Evolutionary conservation across 2,113 vertebrate genomes (phyloP), one percentile per base, ranked within the genome.

Genomic region (Silurus asotus): DNA sequence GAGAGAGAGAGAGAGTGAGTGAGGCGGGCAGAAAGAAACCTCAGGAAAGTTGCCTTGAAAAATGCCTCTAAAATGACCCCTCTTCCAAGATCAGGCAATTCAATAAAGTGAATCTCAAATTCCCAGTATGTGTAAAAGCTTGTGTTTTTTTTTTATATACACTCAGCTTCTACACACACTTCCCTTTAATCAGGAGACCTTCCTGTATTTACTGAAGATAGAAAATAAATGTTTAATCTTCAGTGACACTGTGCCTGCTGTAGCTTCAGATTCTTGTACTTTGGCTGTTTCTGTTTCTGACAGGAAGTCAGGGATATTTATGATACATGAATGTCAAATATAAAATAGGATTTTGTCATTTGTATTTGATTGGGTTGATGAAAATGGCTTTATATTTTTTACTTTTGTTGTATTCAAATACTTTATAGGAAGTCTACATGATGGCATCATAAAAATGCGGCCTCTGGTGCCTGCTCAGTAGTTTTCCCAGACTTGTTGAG

Each of bases 1-100:
- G 70, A 48, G 45, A 3, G 17, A 74, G 70, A 3, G 25, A 79
- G 53, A 3, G 55, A 79, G 28, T 3, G 77, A 79, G 28, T 5
- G 25, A 45, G 77, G 77, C 9, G 77, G 77, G 77, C 9, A 6
- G n/a, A 45, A 45, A 61, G 76, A 23, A 80, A 80, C 5, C 77
- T 15, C 77, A n/a, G 15, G 4, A 80, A 80, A 80, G 77, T 80
- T 80, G 28, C 28, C 23, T 25, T 76, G 49, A 76, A 76, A 37
- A 76, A 76, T 53, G 14, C 10, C 20, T 53, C 49, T 7, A 4
- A 53, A 23, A 75, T 76, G 23, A 53, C 48, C 70, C 45, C 0
- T 48, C 17, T 11, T 8, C 19, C 77, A 3, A 61, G 8, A 61
- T 45, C 13, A 10, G 53, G 53, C 19, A 28, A 56, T 28, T 1